These are phyloP conservation scores for Phyllostomus discolor DNA, from an alignment of 2,113 vertebrate genomes.

Conservation along the genomic window DNA sequence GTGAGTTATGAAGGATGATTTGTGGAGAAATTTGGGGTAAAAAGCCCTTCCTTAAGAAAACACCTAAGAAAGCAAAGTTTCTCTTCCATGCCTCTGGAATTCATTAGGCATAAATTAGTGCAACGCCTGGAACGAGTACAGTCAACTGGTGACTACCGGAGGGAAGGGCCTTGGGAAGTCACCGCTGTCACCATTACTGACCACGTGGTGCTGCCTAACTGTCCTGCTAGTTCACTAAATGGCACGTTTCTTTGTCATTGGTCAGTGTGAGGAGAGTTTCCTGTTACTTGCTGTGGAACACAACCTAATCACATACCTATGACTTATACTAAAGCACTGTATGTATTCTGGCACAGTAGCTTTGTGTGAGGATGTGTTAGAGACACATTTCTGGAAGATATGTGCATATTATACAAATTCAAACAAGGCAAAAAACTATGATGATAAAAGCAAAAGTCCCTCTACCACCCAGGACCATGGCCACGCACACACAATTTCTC, in stretches of 20 bases:
- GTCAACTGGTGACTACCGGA: background rate
- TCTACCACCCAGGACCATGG: background rate
- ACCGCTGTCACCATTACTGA: background rate
- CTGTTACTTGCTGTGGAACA: background rate
- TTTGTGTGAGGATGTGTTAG: background rate
- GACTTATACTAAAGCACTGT: background rate
- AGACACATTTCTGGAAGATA: background rate
- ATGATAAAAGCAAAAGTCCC: background rate
- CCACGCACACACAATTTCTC: background rate
- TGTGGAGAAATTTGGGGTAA: background rate
- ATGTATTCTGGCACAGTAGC: background rate
- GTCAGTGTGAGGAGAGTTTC: background rate
- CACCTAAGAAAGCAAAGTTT: background rate
- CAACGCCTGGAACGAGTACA: background rate
- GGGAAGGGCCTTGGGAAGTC: background rate
- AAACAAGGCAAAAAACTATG: background rate
- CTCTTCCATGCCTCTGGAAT: background rate
- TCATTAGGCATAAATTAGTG: background rate
- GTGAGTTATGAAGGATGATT: background rate
- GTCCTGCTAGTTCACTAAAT: background rate
- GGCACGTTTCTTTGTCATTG: background rate
- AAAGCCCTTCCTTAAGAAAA: background rate
- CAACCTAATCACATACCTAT: background rate
- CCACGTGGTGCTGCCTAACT: too few relatives aligned
- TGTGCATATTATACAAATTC: background rate